These are phyloP conservation scores for Drosophila aldrichi DNA, from an alignment of 2,888 invertebrate genomes.

Conservation along the genomic window DNA sequence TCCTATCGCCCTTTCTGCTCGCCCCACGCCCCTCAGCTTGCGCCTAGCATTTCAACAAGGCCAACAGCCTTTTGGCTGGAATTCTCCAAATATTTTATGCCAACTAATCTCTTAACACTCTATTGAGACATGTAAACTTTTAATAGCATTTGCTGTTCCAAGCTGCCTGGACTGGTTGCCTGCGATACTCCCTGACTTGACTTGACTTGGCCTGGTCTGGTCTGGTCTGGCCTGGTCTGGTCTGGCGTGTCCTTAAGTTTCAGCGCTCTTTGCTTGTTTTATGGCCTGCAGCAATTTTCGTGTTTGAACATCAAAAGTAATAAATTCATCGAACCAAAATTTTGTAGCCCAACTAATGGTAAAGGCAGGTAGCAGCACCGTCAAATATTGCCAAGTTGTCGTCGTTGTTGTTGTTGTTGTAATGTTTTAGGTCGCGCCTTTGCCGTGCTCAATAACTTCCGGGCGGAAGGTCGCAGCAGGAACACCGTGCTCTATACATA, in stretches of 20 bases:
- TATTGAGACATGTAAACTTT: constrained; percentile 81
- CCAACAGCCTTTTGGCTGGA: constrained; percentile 32
- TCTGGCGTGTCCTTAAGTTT: constrained; percentile 52
- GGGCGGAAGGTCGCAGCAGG: constrained; percentile 41
- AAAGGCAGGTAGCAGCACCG: constrained; percentile 45
- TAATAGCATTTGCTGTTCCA: constrained; percentile 73
- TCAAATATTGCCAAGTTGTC: constrained; percentile 2
- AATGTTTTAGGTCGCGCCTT: constrained; percentile 67
- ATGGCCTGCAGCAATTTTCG: constrained; percentile 80
- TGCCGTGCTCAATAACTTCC: constrained; percentile 79
- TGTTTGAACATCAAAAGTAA: constrained; percentile 79
- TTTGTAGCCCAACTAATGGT: constrained; percentile 41
- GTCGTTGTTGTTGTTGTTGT: constrained; percentile 9
- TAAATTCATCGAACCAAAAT: constrained; percentile 83
- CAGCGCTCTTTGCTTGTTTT: constrained; percentile 61
- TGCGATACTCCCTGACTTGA: not conserved
- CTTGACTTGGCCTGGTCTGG: not conserved
- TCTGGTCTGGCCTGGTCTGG: not conserved
- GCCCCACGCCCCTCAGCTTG: not conserved
- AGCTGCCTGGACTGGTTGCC: not conserved
- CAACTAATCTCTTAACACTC: constrained; percentile 80
- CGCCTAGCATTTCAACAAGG: constrained; percentile 49
- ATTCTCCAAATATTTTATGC: constrained; percentile 70
- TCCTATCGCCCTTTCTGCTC: not conserved
- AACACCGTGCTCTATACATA: not conserved